A percentile compares a stretch with the other conserved stretches of the same genome.
Evolutionary conservation across 2,888 invertebrate genomes (phyloP).

Genomic region (Bruchidius siliquastri): DNA sequence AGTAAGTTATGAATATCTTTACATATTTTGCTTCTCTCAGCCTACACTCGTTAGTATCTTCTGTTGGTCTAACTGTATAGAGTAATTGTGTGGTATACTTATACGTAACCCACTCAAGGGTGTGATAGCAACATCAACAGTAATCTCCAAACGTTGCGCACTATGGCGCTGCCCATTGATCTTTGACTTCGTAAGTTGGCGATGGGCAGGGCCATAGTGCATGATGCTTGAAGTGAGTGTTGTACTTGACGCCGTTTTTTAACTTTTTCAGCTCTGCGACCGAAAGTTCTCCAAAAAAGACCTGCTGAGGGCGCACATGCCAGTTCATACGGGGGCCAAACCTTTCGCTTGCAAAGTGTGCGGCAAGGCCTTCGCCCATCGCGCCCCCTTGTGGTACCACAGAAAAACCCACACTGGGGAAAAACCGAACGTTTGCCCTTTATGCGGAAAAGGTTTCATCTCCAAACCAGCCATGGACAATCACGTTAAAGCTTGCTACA

Average conservation of each 20-base stretch:
- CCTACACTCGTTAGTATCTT: too few species aligned
- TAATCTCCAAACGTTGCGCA: too few species aligned
- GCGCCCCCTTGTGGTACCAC: slow-evolving; percentile 50
- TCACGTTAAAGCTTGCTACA: slow-evolving; percentile 35
- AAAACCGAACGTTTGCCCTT: slow-evolving; percentile 50
- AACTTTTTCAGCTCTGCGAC: slow-evolving; percentile 44
- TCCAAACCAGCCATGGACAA: slow-evolving; percentile 39
- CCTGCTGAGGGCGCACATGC: slow-evolving; percentile 40
- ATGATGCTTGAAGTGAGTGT: too few species aligned
- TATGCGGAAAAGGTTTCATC: slow-evolving; percentile 46
- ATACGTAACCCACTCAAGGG: too few species aligned
- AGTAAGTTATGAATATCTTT: background rate
- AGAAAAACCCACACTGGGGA: slow-evolving; percentile 54
- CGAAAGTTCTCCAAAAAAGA: slow-evolving; percentile 51
- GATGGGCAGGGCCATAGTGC: too few species aligned
- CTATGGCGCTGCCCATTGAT: too few species aligned
- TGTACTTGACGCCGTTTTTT: too few species aligned
- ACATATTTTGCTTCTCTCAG: too few species aligned
- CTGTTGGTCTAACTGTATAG: too few species aligned
- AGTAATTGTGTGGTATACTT: too few species aligned
- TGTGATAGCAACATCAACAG: too few species aligned
- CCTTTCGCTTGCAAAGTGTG: slow-evolving; percentile 35
- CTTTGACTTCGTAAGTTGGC: too few species aligned
- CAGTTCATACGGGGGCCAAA: slow-evolving; percentile 42
- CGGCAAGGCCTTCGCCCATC: slow-evolving; percentile 40